These are phyloP conservation scores for Intellagama lesueurii DNA, from an alignment of 2,797 vertebrate genomes.

Conservation along the genomic window DNA sequence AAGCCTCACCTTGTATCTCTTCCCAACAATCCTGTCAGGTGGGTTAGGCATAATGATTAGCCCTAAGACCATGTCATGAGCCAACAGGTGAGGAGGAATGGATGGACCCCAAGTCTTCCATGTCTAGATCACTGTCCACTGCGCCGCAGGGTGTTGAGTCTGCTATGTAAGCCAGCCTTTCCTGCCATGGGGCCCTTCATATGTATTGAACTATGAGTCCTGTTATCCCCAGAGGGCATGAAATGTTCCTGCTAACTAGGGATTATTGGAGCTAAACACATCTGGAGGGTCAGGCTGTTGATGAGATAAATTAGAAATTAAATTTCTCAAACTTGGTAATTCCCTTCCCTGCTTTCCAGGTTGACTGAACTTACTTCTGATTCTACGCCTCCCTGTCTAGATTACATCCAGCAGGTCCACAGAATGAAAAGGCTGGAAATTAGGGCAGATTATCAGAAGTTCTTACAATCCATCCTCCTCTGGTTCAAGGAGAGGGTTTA, in stretches of 20 bases:
- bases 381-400: not conserved
- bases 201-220: not conserved
- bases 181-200: not conserved
- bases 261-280: not conserved
- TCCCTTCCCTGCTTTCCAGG: not conserved
- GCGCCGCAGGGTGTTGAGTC: not conserved
- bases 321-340: not conserved
- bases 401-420: not conserved
- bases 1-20: not conserved
- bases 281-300: not conserved
- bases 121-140: not conserved
- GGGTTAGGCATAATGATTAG: not conserved
- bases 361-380: not conserved
- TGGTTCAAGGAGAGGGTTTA: not conserved
- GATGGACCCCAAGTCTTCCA: not conserved
- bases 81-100: not conserved
- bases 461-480: not conserved
- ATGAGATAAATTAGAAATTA: not conserved
- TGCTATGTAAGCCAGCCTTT: not conserved
- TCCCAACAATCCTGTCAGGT: not conserved
- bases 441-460: not conserved
- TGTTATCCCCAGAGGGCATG: not conserved
- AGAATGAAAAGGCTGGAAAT: not conserved
- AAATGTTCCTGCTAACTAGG: not conserved
- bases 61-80: not conserved